A percentile compares a stretch with the other conserved stretches of the same genome.
These are phyloP conservation scores for Trachurus trachurus DNA, from an alignment of 2,797 vertebrate genomes.

Conservation along the genomic window DNA sequence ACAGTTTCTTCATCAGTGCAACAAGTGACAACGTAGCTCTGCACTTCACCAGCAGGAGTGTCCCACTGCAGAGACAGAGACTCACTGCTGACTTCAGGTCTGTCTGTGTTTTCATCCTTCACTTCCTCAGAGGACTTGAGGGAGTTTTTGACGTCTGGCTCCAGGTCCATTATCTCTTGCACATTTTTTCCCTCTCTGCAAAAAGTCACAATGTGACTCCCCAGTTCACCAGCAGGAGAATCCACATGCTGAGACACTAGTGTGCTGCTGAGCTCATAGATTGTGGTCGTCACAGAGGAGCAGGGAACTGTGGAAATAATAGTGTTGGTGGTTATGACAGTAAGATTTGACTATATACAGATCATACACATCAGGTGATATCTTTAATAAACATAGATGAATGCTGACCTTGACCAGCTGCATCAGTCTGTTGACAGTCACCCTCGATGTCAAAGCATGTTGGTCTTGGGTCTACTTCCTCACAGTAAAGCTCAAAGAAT, in stretches of 20 bases:
- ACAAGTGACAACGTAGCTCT: constrained; percentile 25
- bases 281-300: too few species aligned
- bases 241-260: too few species aligned
- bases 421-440: not conserved
- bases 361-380: too few species aligned
- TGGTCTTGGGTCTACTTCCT: not conserved
- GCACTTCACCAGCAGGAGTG: constrained; percentile 24
- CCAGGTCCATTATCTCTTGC: too few species aligned
- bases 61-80: constrained; percentile 28
- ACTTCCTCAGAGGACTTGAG: too few species aligned
- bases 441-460: not conserved
- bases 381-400: not conserved
- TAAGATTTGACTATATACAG: not conserved
- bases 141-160: too few species aligned
- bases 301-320: too few species aligned
- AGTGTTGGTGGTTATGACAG: not conserved
- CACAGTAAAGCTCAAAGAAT: not conserved
- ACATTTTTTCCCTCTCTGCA: too few species aligned
- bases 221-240: too few species aligned
- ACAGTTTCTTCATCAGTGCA: not conserved
- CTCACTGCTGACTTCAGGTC: not conserved
- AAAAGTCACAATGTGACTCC: too few species aligned
- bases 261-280: too few species aligned
- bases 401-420: not conserved
- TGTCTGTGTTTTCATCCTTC: too few species aligned